phyloP scores from a whole-genome alignment of 2,888 invertebrate species.

The Junonia oenone region DNA sequence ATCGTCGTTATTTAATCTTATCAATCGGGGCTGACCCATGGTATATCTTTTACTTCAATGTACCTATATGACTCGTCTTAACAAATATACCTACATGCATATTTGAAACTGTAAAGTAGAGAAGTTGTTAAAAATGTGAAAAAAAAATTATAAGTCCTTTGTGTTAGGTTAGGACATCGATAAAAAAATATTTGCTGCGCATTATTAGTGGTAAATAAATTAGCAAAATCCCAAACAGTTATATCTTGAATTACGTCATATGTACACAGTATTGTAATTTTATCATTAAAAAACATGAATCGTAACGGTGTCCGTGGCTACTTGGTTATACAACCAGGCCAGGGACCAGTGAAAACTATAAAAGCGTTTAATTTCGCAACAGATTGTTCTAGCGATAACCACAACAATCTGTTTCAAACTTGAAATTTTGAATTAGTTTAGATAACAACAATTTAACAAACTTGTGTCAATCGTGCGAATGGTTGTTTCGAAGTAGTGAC shows the following conservation, averaged over 20 bases:
- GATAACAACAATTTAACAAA: neutral
- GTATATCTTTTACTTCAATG: conserved; percentile 5
- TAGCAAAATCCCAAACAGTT: neutral
- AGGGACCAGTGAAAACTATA: neutral
- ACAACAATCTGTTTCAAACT: conserved; percentile 1
- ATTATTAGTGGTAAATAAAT: no score
- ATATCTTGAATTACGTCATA: neutral
- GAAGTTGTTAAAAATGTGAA: no score
- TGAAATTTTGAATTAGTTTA: neutral
- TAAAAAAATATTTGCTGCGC: no score
- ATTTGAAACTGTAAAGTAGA: no score
- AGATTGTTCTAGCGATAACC: neutral
- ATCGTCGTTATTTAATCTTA: conserved; percentile 7
- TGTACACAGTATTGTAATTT: no score
- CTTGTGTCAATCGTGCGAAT: neutral
- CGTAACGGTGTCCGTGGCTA: neutral
- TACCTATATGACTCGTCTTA: neutral
- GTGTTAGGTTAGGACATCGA: no score
- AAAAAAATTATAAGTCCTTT: no score
- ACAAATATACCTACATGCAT: neutral
- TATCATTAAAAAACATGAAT: neutral
- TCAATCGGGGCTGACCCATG: conserved; percentile 7
- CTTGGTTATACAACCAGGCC: neutral
- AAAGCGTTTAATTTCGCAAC: neutral
- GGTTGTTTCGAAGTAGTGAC: neutral